Evolutionary conservation across 2,113 vertebrate genomes (phyloP), one percentile per base, ranked within the genome.

Genomic region (Pardalotus punctatus): DNA sequence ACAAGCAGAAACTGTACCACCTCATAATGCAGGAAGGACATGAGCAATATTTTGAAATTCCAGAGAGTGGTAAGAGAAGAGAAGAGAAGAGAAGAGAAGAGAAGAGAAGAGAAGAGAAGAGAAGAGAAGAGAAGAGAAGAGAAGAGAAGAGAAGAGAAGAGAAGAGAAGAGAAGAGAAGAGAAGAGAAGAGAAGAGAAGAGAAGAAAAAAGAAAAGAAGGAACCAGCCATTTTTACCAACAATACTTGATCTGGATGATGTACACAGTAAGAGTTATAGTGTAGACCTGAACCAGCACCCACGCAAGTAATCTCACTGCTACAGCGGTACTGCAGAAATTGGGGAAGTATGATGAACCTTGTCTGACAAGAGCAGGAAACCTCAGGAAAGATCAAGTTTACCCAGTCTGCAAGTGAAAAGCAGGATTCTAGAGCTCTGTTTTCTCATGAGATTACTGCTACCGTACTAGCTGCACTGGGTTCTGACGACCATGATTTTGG

Each of bases 401-500:
- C 60, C 2, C 3, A 78, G 23, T 13, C 10, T 70, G 33, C 12
- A 65, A 48, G 9, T 15, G 27, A 73, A 88, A 61, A 38, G 27
- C 7, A 11, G 38, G 19, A 56, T 73, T 88, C 23, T 56, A 69
- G 23, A 51, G 40, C 19, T 60, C 25, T 45, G 7, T 72, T 19
- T 65, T 42, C 22, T 48, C 28, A n/a, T 35, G 31, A 60, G 9
- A 19, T 31, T 24, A 58, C 43, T 40, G 28, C 12, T 64, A 61
- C 35, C n/a, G 10, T 29, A 62, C 36, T 33, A 71, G 31, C 12
- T 67, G 65, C 3, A 3, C 40, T 21, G 35, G 24, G n/a, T 78
- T 25, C 40, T 5, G 2, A 56, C n/a, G 5, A 3, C 19, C 1
- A 0, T 28, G 29, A 10, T 6, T 73, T 78, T 56, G 29, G 11